These are phyloP conservation scores for Amphipyra berbera DNA, from an alignment of 2,888 invertebrate species.

Conservation along the genomic window DNA sequence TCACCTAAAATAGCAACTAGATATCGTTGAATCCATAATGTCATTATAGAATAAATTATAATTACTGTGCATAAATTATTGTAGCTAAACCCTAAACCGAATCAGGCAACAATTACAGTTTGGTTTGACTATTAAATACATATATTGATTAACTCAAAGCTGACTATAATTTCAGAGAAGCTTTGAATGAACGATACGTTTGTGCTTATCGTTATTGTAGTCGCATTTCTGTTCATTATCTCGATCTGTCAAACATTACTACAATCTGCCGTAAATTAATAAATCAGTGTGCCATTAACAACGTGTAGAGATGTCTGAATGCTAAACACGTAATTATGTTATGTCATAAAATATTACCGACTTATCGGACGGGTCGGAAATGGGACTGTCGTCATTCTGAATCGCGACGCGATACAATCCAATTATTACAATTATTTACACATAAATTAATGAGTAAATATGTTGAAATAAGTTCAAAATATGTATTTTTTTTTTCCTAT, in stretches of 20 bases:
- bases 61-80: constrained; percentile 12
- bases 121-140: constrained; percentile 16
- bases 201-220: constrained; percentile 1
- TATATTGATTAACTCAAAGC: constrained; percentile 4
- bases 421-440: too few species aligned
- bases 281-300: constrained; percentile 8
- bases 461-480: too few species aligned
- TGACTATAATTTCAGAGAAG: neutral
- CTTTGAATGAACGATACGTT: neutral
- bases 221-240: constrained; percentile 3
- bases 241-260: constrained; percentile 9
- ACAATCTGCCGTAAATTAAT: neutral
- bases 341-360: neutral
- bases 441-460: too few species aligned
- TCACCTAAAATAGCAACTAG: constrained; percentile 13
- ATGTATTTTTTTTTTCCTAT: too few species aligned
- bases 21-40: constrained; percentile 2
- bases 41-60: constrained; percentile 21
- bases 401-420: too few species aligned
- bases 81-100: constrained; percentile 19
- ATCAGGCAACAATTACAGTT: constrained; percentile 20
- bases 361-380: too few species aligned
- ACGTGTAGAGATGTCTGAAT: constrained; percentile 3
- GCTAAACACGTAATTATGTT: constrained; percentile 1
- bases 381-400: too few species aligned